These are phyloP conservation scores for Metaphire vulgaris DNA, from an alignment of 1,140 invertebrate genomes.

Conservation along the genomic window DNA sequence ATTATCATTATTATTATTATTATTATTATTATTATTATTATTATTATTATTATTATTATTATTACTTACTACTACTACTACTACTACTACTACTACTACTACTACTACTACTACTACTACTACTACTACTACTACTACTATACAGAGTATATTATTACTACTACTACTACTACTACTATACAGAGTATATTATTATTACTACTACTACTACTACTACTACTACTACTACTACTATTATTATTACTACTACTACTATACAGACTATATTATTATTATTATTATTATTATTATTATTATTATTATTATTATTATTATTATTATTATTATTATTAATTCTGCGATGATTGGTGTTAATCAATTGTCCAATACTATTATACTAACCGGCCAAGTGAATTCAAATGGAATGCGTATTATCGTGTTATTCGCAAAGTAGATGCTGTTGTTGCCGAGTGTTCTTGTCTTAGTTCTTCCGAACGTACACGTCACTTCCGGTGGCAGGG, in stretches of 20 bases:
- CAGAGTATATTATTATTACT: not conserved
- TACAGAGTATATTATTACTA: not conserved
- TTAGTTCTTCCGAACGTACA: conserved; percentile 86
- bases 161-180: conserved; percentile 1
- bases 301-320: too few species aligned
- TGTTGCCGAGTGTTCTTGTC: conserved; percentile 77
- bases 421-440: conserved; percentile 62
- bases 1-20: not conserved
- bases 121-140: not conserved
- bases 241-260: not conserved
- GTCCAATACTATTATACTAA: too few species aligned
- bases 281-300: too few species aligned
- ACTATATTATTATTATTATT: not conserved
- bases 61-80: not conserved
- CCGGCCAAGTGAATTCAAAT: conserved; percentile 4
- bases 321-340: too few species aligned
- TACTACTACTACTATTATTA: not conserved
- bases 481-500: conserved; percentile 73
- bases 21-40: not conserved
- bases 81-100: not conserved
- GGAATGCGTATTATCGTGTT: not conserved
- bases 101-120: not conserved
- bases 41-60: not conserved
- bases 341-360: too few species aligned
- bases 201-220: conserved; percentile 2